These are phyloP conservation scores for Athalia cordata DNA, from an alignment of 2,888 invertebrate species.

Conservation along the genomic window DNA sequence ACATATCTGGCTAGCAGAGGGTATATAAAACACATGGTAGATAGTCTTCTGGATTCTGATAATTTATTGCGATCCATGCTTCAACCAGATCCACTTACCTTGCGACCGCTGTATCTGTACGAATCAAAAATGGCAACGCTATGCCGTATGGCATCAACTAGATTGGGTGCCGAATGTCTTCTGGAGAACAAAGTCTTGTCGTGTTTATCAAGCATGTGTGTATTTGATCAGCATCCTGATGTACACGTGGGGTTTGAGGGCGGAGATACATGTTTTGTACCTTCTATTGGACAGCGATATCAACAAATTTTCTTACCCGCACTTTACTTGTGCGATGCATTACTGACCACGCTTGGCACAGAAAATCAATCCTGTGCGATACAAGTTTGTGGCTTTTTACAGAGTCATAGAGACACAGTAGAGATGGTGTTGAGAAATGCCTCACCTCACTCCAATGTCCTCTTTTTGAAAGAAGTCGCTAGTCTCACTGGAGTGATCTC, in stretches of 20 bases:
- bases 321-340: constrained; percentile 85
- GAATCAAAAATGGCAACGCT: constrained; percentile 91
- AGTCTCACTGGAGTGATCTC: constrained; percentile 85
- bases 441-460: constrained; percentile 79
- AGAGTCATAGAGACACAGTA: constrained; percentile 88
- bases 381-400: constrained; percentile 87
- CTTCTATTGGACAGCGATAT: constrained; percentile 82
- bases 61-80: constrained; percentile 80
- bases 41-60: constrained; percentile 86
- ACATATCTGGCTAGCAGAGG: constrained; percentile 79
- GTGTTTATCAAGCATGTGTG: constrained; percentile 81
- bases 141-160: constrained; percentile 81
- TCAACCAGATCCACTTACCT: constrained; percentile 80
- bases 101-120: constrained; percentile 89
- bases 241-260: constrained; percentile 69
- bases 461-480: constrained; percentile 84
- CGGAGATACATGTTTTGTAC: constrained; percentile 75
- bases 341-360: constrained; percentile 88
- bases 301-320: constrained; percentile 90
- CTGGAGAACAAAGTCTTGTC: constrained; percentile 78
- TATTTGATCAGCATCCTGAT: constrained; percentile 85
- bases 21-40: constrained; percentile 89
- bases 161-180: constrained; percentile 80
- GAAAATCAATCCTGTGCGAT: constrained; percentile 88
- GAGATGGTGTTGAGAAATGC: constrained; percentile 85